Evolutionary conservation across 2,888 invertebrate genomes (phyloP).

Genomic region (Epinotia nisella): DNA sequence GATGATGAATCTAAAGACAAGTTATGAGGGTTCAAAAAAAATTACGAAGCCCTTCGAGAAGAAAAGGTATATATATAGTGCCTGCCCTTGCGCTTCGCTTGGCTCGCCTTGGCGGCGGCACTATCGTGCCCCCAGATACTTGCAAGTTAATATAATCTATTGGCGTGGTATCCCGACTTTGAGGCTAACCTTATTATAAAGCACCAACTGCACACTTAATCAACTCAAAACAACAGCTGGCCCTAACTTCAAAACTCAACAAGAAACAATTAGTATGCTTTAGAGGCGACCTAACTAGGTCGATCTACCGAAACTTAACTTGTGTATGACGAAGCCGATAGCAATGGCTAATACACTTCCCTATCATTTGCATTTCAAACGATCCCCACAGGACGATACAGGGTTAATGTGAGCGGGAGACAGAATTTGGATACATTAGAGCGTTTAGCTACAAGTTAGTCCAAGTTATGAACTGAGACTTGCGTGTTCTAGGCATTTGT

Average conservation of each 20-base stretch:
- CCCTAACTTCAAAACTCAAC: slow-evolving; percentile 33
- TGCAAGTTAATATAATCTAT: not conserved
- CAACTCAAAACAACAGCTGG: slow-evolving; percentile 38
- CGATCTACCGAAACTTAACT: slow-evolving; percentile 37
- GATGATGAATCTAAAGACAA: too few relatives aligned
- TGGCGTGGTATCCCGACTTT: not conserved
- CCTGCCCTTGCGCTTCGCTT: too few relatives aligned
- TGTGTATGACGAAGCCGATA: slow-evolving; percentile 64
- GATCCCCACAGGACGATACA: slow-evolving; percentile 53
- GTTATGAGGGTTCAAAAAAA: too few relatives aligned
- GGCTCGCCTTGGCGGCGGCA: too few relatives aligned
- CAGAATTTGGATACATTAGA: slow-evolving; percentile 69
- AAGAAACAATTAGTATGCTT: slow-evolving; percentile 43
- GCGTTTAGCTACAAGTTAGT: slow-evolving; percentile 53
- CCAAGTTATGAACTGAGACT: slow-evolving; percentile 40
- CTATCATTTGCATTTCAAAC: slow-evolving; percentile 75
- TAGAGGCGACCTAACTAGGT: slow-evolving; percentile 32
- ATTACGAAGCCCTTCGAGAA: too few relatives aligned
- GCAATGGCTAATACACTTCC: slow-evolving; percentile 72
- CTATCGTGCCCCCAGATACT: too few relatives aligned
- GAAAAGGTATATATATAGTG: too few relatives aligned
- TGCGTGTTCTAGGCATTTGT: slow-evolving; percentile 24
- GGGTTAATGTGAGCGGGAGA: slow-evolving; percentile 60
- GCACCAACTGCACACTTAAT: slow-evolving; percentile 39
- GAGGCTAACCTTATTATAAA: slow-evolving; percentile 27